phyloP scores from a whole-genome alignment of 2,113 vertebrate genomes.

The Lagopus muta region DNA sequence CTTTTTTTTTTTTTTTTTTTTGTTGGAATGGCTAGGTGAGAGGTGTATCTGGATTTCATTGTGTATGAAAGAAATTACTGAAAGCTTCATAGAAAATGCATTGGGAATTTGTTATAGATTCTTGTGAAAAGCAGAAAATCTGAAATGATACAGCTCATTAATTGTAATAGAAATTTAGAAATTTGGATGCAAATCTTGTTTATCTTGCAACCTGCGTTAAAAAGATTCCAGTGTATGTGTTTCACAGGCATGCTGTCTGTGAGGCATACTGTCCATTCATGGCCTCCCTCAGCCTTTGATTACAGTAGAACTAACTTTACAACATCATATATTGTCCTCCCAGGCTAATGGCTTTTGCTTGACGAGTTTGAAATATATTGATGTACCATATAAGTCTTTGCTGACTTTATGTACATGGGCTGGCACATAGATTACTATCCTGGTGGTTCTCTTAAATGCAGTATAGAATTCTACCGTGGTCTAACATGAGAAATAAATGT shows the following conservation, averaged over 20 bases:
- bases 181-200: neutral
- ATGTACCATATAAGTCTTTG: neutral
- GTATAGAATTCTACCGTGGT: neutral
- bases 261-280: neutral
- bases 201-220: neutral
- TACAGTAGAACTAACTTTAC: neutral
- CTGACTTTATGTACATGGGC: neutral
- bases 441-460: neutral
- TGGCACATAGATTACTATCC: neutral
- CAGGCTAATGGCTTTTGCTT: neutral
- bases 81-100: neutral
- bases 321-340: neutral
- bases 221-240: neutral
- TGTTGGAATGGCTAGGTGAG: neutral
- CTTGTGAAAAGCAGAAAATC: neutral
- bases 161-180: neutral
- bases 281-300: neutral
- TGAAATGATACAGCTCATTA: neutral
- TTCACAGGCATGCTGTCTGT: neutral
- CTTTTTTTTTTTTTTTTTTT: neutral
- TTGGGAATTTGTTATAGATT: neutral
- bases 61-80: neutral
- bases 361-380: neutral
- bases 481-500: neutral
- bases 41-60: neutral